phyloP scores from a whole-genome alignment of 2,113 vertebrate genomes.

The Nibea albiflora region DNA sequence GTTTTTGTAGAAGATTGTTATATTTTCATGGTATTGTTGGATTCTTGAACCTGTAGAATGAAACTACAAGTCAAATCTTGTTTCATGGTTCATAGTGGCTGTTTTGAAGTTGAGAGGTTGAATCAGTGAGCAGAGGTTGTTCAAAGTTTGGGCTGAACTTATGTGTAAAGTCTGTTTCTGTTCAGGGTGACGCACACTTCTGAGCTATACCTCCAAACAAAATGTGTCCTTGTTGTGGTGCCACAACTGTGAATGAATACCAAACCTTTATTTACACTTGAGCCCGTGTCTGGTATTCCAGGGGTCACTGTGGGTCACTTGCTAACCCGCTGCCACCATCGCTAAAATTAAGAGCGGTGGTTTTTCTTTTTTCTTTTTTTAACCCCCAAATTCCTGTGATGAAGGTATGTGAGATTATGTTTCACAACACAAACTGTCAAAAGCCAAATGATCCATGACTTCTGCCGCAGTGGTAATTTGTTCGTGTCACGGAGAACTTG shows the following conservation, averaged over 20 bases:
- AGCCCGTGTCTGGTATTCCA: slow-evolving; percentile 74
- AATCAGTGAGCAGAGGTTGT: slow-evolving; percentile 14
- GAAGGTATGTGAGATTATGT: slow-evolving; percentile 59
- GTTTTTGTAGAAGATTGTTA: slow-evolving; percentile 1
- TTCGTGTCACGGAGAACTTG: slow-evolving; percentile 20
- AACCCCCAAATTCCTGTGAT: slow-evolving; percentile 50
- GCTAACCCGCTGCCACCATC: slow-evolving; percentile 58
- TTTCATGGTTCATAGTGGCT: slow-evolving; percentile 15
- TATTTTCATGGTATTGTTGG: slow-evolving; percentile 10
- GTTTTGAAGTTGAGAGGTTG: slow-evolving; percentile 15
- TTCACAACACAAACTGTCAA: slow-evolving; percentile 67
- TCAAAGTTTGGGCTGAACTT: slow-evolving; percentile 29
- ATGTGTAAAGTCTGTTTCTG: slow-evolving; percentile 41
- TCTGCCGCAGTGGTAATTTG: slow-evolving; percentile 42
- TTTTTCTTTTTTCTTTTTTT: slow-evolving; percentile 35
- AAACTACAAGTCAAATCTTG: slow-evolving; percentile 25
- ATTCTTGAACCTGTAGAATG: slow-evolving; percentile 27
- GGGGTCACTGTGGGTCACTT: slow-evolving; percentile 74
- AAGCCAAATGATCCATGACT: slow-evolving; percentile 69
- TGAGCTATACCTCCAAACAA: slow-evolving; percentile 43
- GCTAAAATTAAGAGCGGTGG: slow-evolving; percentile 68
- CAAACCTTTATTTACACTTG: slow-evolving; percentile 80
- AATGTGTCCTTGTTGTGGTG: slow-evolving; percentile 65
- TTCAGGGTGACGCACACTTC: slow-evolving; percentile 14
- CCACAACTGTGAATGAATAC: slow-evolving; percentile 65